Base-by-base conservation (phyloP, 2,888 invertebrate genomes). In the Rhamnusium bicolor region DNA sequence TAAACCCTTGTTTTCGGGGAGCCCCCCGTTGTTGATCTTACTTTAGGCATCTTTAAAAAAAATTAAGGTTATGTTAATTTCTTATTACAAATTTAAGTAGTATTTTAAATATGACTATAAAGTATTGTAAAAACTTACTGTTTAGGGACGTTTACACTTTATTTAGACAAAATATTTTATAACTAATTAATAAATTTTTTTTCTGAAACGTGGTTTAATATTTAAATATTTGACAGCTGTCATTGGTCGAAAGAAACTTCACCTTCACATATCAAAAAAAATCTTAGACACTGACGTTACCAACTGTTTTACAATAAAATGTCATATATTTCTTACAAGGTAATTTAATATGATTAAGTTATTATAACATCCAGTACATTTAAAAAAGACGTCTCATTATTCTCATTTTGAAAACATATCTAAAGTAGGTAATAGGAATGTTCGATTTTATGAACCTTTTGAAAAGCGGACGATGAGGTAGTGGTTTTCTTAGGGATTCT, bases 1-100 rank as follows among this genome's bases (percentile, higher is more conserved):
- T 96, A 84, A 96, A 92, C 62, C 95, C 95, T 90, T 96, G 93
- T 84, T 93, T 95, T 10, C 95, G 93, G 89, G 95, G 95, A 29
- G 94, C 90, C 67, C n/a, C 94, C 95, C 84, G 92, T 87, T 0
- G 91, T 88, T 73, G 94, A 94, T 72, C 93, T 91, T 77, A 94
- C 92, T 90, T 95, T 96, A 46, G 93, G 93, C 96, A 96, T 96
- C 70, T 67, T 65, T n/a, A 65, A 61, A 58, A 12, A 14, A 53
- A 29, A 18, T 18, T 51, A 16, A 46, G 46, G 61, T 61, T 46
- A 46, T 18, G 1, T 6, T 12, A 29, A 14, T 1, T 4, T 1
- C n/a, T 7, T 5, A 29, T 29, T 12, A 40, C 10, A 10, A 40
- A 12, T 40, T 40, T 40, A 12, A 40, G 24, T 12, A 40, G n/a